Evolutionary conservation across 2,113 vertebrate genomes (phyloP).

Genomic region (Podilymbus podiceps): DNA sequence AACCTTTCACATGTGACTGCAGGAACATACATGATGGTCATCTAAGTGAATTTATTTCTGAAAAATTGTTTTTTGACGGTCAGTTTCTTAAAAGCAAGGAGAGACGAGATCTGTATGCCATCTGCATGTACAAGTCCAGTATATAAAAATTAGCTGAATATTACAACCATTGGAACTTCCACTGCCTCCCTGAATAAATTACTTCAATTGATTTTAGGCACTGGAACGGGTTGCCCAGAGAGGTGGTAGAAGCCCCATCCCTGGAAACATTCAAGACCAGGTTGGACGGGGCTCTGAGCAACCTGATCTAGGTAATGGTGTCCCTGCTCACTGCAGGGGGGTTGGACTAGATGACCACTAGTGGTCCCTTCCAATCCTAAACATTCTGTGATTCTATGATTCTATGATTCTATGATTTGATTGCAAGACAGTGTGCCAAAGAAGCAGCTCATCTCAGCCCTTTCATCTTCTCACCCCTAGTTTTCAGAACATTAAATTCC

Average conservation of each 20-base stretch:
- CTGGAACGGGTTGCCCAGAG: too few species aligned
- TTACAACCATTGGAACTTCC: not conserved
- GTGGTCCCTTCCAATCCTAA: too few species aligned
- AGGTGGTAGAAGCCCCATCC: too few species aligned
- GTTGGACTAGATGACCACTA: too few species aligned
- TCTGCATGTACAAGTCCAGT: not conserved
- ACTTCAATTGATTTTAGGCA: not conserved
- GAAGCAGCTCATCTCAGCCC: not conserved
- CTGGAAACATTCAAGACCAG: too few species aligned
- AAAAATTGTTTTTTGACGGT: not conserved
- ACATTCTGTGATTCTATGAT: too few species aligned
- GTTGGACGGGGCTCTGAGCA: too few species aligned
- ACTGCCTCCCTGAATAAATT: not conserved
- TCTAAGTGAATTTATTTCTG: not conserved
- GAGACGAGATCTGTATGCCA: not conserved
- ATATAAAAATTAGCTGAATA: not conserved
- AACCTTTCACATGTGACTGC: not conserved
- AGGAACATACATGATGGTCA: not conserved
- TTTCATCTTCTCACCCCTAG: not conserved
- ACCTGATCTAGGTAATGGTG: too few species aligned
- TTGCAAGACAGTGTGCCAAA: not conserved
- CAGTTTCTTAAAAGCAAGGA: not conserved
- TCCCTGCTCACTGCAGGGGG: too few species aligned
- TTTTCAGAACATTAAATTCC: not conserved
- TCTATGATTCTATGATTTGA: too few species aligned